These are phyloP conservation scores for Hirtodrosophila alboralis DNA, from an alignment of 2,888 invertebrate species.

Conservation along the genomic window DNA sequence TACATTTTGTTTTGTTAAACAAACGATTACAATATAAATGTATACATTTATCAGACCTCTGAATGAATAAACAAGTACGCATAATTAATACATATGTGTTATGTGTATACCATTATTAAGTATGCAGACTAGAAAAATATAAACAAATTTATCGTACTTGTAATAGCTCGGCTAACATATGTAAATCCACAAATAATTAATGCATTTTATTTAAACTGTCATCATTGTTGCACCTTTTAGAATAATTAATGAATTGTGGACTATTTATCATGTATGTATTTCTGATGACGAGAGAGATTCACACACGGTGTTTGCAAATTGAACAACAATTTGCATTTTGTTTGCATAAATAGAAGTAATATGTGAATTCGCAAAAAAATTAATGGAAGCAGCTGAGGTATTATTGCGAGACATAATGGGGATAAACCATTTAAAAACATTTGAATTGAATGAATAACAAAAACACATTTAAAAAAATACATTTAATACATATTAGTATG, in stretches of 20 bases:
- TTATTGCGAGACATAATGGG: slow-evolving; percentile 17
- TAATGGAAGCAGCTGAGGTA: too few species aligned
- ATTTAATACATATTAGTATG: slow-evolving; percentile 2
- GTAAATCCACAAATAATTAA: slow-evolving; percentile 19
- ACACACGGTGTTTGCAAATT: slow-evolving; percentile 26
- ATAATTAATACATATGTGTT: slow-evolving; percentile 14
- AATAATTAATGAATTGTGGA: slow-evolving; percentile 48
- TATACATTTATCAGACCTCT: slow-evolving; percentile 6
- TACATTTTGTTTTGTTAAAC: not conserved
- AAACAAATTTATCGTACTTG: slow-evolving; percentile 2
- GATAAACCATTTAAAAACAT: slow-evolving; percentile 24
- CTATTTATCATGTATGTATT: slow-evolving; percentile 55
- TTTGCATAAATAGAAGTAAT: slow-evolving; percentile 40
- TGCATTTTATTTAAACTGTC: slow-evolving; percentile 44
- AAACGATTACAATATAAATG: not conserved
- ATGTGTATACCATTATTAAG: slow-evolving; percentile 4
- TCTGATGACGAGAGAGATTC: slow-evolving; percentile 8
- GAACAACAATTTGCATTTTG: slow-evolving; percentile 38
- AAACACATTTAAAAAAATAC: slow-evolving; percentile 8
- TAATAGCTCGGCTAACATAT: slow-evolving; percentile 3
- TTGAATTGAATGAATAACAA: slow-evolving; percentile 37
- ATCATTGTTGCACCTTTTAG: slow-evolving; percentile 65
- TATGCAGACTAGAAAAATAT: slow-evolving; percentile 14
- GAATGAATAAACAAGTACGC: not conserved
- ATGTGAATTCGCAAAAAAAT: slow-evolving; percentile 36